Conservation (phyloP, 2,113 vertebrate species). For the Cephalopholis sonnerati region DNA sequence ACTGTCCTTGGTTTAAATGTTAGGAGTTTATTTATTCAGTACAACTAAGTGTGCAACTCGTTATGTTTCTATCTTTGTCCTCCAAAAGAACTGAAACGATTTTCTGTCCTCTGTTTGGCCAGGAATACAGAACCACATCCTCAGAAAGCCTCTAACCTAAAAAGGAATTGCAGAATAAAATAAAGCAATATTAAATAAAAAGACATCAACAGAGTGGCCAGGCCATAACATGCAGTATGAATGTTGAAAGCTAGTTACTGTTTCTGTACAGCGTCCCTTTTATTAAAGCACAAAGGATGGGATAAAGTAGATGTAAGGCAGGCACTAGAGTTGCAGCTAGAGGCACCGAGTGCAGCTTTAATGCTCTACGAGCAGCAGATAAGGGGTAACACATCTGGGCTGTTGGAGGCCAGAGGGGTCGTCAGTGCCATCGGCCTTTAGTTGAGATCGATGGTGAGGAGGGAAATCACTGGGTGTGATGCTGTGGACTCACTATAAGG, state of each 20-base stretch:
- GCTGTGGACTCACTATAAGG: background rate
- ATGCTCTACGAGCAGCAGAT: background rate
- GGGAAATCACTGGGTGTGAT: background rate
- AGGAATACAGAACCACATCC: background rate
- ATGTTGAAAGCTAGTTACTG: background rate
- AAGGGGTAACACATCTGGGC: background rate
- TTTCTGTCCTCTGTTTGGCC: background rate
- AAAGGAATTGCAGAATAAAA: background rate
- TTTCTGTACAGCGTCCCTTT: background rate
- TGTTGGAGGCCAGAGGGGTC: background rate
- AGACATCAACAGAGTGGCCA: background rate
- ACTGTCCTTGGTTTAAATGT: background rate
- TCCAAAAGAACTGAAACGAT: too few relatives aligned
- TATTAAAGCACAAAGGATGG: background rate
- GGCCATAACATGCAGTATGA: background rate
- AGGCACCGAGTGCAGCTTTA: conserved; percentile 1
- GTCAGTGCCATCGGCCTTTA: background rate
- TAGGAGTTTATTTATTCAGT: background rate
- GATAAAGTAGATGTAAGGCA: background rate
- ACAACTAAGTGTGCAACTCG: background rate
- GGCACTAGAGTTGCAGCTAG: background rate
- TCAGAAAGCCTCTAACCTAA: background rate
- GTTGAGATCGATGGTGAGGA: background rate
- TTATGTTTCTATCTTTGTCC: too few relatives aligned
- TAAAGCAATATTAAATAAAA: background rate